Base-by-base conservation (phyloP, 2,797 vertebrate species). In the Triplophysa yarkandensis region DNA sequence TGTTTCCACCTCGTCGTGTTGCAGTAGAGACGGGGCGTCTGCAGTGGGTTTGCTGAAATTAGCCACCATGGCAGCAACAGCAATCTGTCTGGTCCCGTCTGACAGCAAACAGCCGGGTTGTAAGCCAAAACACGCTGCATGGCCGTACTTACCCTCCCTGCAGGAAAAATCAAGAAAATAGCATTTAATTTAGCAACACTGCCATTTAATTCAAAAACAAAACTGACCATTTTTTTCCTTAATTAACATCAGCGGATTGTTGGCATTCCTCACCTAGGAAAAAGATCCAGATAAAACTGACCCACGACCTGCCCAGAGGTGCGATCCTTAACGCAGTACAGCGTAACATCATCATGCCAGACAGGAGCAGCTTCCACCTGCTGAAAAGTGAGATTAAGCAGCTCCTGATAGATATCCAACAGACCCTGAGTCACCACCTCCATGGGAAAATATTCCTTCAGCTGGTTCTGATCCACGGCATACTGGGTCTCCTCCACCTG, bases 361-460 rank as follows among this genome's bases (percentile, higher is more conserved):
- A 91, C 94, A 0, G 86, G n/a, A 0, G 94, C 92, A 0, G 86
- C 86, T 11, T 92, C 89, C 76, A 96, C 94, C 82, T 89, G 88
- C 13, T 94, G 65, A 27, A 98, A 99, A 74, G 87, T 84, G 69
- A 99, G 91, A 2, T 94, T 95, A 71, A 99, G 89, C 21, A 99
- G 91, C 82, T 98, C 95, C 89, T 98, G 96, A 88, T 99, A 99
- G 85, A 98, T 96, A 84, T 87, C 90, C 84, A 99, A 79, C 60
- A 99, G 91, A n/a, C 97, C 97, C 0, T 55, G 83, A 0, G 97
- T 99, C 84, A 98, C 97, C 86, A 97, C 95, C 81, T 97, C 93
- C 94, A 98, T 94, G 4, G 97, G 97, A 79, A 99, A 99, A 76
- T 93, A 99, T 87, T 98, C 96, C 92, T 98, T 98, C 68, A 99